phyloP scores from a whole-genome alignment of 2,797 vertebrate species.

The Gastrophryne carolinensis region DNA sequence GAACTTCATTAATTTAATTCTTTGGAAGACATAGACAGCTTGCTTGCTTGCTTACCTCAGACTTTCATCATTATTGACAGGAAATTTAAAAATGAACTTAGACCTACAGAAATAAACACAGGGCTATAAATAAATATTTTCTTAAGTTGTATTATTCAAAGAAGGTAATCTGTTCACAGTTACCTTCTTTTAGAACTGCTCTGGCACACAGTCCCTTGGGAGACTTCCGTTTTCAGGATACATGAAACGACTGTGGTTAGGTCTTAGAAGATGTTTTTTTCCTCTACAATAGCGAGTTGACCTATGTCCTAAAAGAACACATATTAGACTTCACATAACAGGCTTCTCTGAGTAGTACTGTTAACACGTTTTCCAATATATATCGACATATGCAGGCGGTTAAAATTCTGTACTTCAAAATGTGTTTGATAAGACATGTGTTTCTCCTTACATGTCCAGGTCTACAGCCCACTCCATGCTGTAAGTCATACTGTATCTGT shows the following conservation, averaged over 20 bases:
- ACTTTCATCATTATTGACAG: no score
- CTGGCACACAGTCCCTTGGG: constrained; percentile 2
- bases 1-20: no score
- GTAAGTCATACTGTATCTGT: constrained; percentile 33
- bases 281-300: constrained; percentile 39
- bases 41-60: no score
- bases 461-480: constrained; percentile 17
- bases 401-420: constrained; percentile 47
- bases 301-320: constrained; percentile 42
- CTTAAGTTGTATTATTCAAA: constrained; percentile 8
- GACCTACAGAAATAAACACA: neutral
- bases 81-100: neutral
- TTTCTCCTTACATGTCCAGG: constrained; percentile 41
- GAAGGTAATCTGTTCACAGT: constrained; percentile 3
- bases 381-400: constrained; percentile 47
- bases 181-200: constrained; percentile 9
- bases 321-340: constrained; percentile 48
- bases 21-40: no score
- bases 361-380: constrained; percentile 52
- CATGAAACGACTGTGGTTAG: constrained; percentile 26
- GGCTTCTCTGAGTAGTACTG: constrained; percentile 42
- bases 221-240: constrained; percentile 9
- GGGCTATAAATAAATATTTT: neutral
- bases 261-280: constrained; percentile 31
- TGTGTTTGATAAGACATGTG: constrained; percentile 50